These are phyloP conservation scores for Pseudopodoces humilis DNA, from an alignment of 2,113 vertebrate genomes.

Conservation along the genomic window DNA sequence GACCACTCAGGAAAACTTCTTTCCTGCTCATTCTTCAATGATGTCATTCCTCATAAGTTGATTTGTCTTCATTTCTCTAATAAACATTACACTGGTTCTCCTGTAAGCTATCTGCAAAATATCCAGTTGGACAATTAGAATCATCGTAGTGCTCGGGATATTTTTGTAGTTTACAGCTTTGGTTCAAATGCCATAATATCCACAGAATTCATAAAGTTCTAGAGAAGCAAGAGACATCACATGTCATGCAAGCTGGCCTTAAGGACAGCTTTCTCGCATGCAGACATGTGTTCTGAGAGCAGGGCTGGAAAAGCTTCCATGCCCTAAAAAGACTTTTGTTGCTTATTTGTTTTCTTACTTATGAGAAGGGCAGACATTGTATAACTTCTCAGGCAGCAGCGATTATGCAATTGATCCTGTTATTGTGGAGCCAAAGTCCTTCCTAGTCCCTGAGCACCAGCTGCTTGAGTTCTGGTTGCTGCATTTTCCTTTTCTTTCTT, in stretches of 20 bases:
- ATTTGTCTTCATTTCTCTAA: neutral
- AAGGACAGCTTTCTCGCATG: neutral
- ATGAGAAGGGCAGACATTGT: neutral
- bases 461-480: constrained; percentile 11
- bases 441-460: constrained; percentile 26
- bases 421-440: neutral
- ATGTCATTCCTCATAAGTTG: neutral
- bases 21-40: neutral
- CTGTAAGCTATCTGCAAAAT: neutral
- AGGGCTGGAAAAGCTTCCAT: neutral
- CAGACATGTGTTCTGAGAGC: neutral
- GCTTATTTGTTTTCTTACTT: constrained; percentile 23
- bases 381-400: constrained; percentile 9
- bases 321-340: neutral
- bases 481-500: neutral
- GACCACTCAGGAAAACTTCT: neutral
- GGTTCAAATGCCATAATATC: neutral
- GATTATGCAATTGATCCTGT: constrained; percentile 54
- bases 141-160: neutral
- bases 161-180: neutral
- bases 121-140: neutral
- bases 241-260: neutral
- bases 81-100: neutral
- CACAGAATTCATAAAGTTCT: neutral
- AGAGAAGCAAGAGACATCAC: neutral